Percentiles rank a stretch among this genome's conserved stretches.
Evolutionary conservation across 2,113 vertebrate genomes (phyloP).

Genomic region (Ammodytes marinus): DNA sequence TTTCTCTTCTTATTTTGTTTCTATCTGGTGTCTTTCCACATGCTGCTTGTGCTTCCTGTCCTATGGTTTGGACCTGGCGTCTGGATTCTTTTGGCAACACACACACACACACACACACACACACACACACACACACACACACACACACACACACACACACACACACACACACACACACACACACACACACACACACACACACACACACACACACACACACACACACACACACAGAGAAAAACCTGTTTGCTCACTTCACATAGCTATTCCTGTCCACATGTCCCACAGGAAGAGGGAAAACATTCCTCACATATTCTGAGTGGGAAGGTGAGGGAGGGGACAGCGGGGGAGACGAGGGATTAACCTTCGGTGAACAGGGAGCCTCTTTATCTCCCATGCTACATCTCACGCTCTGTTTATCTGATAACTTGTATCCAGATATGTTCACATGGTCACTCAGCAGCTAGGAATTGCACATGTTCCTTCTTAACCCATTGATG

Average conservation of each 20-base stretch:
- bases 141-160: conserved; percentile 30
- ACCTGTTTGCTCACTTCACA: conserved; percentile 52
- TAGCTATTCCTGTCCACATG: conserved; percentile 68
- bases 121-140: conserved; percentile 24
- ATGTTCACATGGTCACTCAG: background rate
- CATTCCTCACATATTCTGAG: conserved; percentile 84
- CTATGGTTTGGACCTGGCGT: conserved; percentile 40
- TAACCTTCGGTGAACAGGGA: conserved; percentile 69
- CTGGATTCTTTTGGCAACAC: conserved; percentile 19
- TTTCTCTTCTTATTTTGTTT: conserved; percentile 44
- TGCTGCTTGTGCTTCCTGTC: conserved; percentile 66
- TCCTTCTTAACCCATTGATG: no score
- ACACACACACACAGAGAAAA: conserved; percentile 29
- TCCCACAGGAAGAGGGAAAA: conserved; percentile 85
- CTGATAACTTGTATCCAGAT: conserved; percentile 40
- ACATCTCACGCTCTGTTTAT: conserved; percentile 54
- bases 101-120: conserved; percentile 16
- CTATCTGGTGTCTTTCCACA: conserved; percentile 50
- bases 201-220: conserved; percentile 28
- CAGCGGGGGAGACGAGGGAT: conserved; percentile 37
- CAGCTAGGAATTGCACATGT: background rate
- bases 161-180: conserved; percentile 7
- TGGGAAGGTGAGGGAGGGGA: conserved; percentile 63
- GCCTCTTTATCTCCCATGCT: conserved; percentile 59
- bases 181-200: conserved; percentile 29